Conservation (phyloP, 2,113 vertebrate genomes). For the Bubo blakistoni region DNA sequence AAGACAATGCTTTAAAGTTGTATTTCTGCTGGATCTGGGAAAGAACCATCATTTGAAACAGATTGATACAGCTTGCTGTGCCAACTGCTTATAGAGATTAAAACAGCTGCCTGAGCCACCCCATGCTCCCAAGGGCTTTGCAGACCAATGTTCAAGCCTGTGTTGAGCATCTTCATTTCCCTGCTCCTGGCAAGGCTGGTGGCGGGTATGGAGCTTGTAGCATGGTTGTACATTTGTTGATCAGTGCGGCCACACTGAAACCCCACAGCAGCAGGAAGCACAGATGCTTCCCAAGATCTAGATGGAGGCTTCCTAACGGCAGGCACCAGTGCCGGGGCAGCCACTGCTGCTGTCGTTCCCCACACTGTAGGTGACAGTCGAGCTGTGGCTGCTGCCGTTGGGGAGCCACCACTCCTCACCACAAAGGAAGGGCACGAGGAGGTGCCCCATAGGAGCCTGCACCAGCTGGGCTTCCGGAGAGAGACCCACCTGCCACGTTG, state of each 20-base stretch:
- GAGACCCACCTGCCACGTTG: not conserved
- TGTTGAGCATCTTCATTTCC: not conserved
- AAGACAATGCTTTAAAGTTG: not conserved
- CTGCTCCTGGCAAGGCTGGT: not conserved
- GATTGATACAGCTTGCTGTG: not conserved
- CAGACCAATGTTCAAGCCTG: not conserved
- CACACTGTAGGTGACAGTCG: fast-evolving
- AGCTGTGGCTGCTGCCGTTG: fast-evolving
- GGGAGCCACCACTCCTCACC: not conserved
- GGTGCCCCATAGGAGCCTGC: not conserved
- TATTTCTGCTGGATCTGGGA: not conserved
- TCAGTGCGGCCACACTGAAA: not conserved
- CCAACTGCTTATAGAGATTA: not conserved
- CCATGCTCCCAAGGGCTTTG: not conserved
- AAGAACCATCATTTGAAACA: not conserved
- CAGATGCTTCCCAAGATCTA: constrained; percentile 12
- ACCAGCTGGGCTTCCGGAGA: fast-evolving
- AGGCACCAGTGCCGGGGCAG: not conserved
- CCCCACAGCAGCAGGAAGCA: not conserved
- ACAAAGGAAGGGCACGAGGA: not conserved
- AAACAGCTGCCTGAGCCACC: not conserved
- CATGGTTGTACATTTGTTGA: not conserved
- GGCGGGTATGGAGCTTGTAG: not conserved
- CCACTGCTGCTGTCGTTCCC: fast-evolving
- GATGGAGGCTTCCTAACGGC: not conserved